Evolutionary conservation across 2,888 invertebrate species (phyloP).

Genomic region (Diachrysia chrysitis): DNA sequence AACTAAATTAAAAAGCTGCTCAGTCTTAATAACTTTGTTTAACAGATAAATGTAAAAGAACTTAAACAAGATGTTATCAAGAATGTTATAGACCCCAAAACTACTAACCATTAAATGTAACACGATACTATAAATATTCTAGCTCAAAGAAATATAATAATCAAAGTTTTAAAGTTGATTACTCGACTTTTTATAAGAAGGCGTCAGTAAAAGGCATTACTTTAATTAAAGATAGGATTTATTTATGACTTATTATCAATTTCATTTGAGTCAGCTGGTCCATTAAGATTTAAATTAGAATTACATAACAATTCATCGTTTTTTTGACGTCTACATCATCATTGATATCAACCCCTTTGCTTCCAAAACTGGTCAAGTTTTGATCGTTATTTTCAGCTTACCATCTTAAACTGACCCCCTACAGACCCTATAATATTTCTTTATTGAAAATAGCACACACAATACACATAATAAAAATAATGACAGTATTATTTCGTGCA

Average conservation of each 20-base stretch:
- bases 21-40: constrained; percentile 39
- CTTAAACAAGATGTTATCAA: constrained; percentile 54
- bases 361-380: not conserved
- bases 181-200: not conserved
- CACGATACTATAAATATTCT: constrained; percentile 53
- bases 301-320: not conserved
- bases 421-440: not conserved
- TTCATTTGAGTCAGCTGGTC: not conserved
- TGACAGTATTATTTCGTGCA: constrained; percentile 34
- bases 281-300: not conserved
- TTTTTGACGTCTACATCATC: not conserved
- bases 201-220: no score
- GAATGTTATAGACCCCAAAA: constrained; percentile 45
- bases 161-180: not conserved
- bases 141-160: constrained; percentile 35
- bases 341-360: not conserved
- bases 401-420: constrained; percentile 11
- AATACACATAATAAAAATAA: constrained; percentile 21
- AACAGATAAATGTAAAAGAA: constrained; percentile 39
- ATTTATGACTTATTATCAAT: not conserved
- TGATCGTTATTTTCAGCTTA: not conserved
- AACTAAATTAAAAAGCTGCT: constrained; percentile 46
- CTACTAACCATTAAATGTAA: constrained; percentile 56
- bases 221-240: constrained; percentile 7
- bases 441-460: not conserved